Evolutionary conservation across 1,140 invertebrate genomes (phyloP), one percentile per base, ranked within the genome.

Genomic region (Propsilocerus akamusi): DNA sequence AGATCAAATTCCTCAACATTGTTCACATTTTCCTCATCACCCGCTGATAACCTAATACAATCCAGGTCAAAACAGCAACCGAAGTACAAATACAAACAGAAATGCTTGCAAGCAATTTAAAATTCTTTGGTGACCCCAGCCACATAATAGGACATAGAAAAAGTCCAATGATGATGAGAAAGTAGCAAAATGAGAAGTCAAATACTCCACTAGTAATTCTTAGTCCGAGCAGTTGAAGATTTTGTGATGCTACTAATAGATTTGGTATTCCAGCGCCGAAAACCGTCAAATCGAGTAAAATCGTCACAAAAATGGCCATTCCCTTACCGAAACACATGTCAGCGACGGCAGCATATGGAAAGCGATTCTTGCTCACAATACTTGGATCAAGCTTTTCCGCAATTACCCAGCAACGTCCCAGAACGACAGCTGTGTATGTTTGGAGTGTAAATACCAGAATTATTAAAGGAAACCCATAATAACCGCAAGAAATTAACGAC

Each of bases 71-170:
- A 0, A 72, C 54, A 5, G 76, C 72, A 28, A 78, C 76, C 0
- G 69, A 62, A 1, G 67, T 58, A 34, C 80, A 75, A 10, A 73
- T 71, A 22, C 64, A 53, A 11, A 74, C 75, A 2, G 78, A 80
- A 1, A 71, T 57, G 8, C 72, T 60, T 7, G 76, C 75, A 49
- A 81, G 50, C 10, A 71, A 67, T 47, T 78, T 80, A 54, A 26
- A 66, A 58, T 86, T 80, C 61, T 83, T 82, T 0, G 83, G 83
- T 55, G 82, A 85, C 41, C 82, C 82, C n/a, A 86, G 66, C 83
- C 83, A 86, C 73, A 85, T 78, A 34, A 85, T 62, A 1, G 83
- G 83, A 55, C 81, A 83, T 6, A 86, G 65, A 47, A 80, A 56
- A 3, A 80, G 48, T 0, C 79, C 82, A 6, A 86, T 67, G 7